Base-by-base conservation (phyloP, 2,113 vertebrate genomes). In the Cynoglossus semilaevis region DNA sequence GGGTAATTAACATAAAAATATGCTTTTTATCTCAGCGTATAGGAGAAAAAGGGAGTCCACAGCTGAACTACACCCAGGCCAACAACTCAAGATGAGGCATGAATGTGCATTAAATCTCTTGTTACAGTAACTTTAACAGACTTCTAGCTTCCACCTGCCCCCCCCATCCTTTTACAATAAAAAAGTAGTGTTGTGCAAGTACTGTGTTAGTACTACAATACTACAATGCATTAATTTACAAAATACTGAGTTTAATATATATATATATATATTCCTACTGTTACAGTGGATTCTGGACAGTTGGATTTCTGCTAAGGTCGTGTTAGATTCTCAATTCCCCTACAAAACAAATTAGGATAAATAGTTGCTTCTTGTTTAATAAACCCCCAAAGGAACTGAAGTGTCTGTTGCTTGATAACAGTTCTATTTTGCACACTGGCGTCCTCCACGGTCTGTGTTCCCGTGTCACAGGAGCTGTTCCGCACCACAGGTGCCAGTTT, bases 1-100 rank as follows among this genome's bases (percentile, higher is more conserved):
- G 74, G 70, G 36, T 66, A 83, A 85, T 84, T 84, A 82, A 74
- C 67, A 76, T 76, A 61, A 72, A 82, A 79, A 81, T 51, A 65
- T 48, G 52, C 38, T 70, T 63, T 75, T 81, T 48, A 70, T 51
- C 50, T 36, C 9, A 62, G 16, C 47, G 58, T 17, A 22, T 41
- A 5, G 7, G 29, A 46, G 61, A 70, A 67, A 66, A 12, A 34
- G 71, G n/a, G n/a, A 63, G 35, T 62, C 22, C 22, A 38, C 15
- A 70, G 37, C 15, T 45, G 51, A 63, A 45, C 46, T 45, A 15
- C 60, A 38, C 59, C 16, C 11, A 1, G 43, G 43, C 57, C 41
- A 46, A 53, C 67, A 77, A 73, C 57, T 78, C 64, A 79, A 55
- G 65, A 54, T 22, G 53, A 61, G 44, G 52, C 10, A 14, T 51